phyloP scores from a whole-genome alignment of 2,113 vertebrate species.

The Peucedramus taeniatus region DNA sequence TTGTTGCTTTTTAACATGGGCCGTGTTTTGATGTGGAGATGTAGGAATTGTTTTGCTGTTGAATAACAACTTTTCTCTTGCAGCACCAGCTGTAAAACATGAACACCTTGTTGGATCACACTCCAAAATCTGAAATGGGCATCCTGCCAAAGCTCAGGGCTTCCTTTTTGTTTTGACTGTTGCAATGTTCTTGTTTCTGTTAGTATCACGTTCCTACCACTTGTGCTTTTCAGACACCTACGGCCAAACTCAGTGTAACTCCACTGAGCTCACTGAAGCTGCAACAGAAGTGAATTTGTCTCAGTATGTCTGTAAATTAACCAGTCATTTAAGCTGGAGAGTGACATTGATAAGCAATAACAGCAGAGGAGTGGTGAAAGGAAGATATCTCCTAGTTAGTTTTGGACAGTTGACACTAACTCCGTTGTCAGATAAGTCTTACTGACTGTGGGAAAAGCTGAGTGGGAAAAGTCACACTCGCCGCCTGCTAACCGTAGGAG shows the following conservation, averaged over 20 bases:
- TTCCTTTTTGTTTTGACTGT: slow-evolving; percentile 36
- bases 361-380: slow-evolving; percentile 49
- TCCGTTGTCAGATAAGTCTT: slow-evolving; percentile 52
- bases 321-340: slow-evolving; percentile 46
- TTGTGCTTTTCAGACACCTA: slow-evolving; percentile 25
- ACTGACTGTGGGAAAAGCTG: slow-evolving; percentile 58
- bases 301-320: slow-evolving; percentile 47
- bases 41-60: not conserved
- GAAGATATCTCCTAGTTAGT: slow-evolving; percentile 66
- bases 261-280: not conserved
- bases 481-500: not conserved
- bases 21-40: not conserved
- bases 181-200: slow-evolving; percentile 8
- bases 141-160: slow-evolving; percentile 14
- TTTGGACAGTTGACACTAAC: slow-evolving; percentile 67
- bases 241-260: not conserved
- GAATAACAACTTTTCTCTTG: slow-evolving; percentile 16
- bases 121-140: slow-evolving; percentile 31
- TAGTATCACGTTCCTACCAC: slow-evolving; percentile 40
- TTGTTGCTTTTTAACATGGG: not conserved
- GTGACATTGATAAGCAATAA: slow-evolving; percentile 52
- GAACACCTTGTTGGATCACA: slow-evolving; percentile 26
- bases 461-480: slow-evolving; percentile 57
- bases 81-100: slow-evolving; percentile 5
- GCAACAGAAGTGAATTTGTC: slow-evolving; percentile 21